These are phyloP conservation scores for Hirtodrosophila cameraria DNA, from an alignment of 2,888 invertebrate species.

Conservation along the genomic window DNA sequence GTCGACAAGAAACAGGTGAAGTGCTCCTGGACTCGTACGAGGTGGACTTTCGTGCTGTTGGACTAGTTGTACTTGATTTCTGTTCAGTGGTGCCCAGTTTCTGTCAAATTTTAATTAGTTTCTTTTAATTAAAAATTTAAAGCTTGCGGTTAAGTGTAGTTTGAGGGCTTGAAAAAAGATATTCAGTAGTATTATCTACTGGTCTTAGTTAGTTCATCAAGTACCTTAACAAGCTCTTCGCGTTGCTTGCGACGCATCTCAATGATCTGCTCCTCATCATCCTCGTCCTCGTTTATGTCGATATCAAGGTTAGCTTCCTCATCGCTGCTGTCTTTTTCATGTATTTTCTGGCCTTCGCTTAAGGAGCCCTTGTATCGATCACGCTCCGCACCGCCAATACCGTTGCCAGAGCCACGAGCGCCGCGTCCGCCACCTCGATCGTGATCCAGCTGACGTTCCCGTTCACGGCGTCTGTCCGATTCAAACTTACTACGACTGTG, in stretches of 20 bases:
- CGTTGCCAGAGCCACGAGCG: slow-evolving; percentile 78
- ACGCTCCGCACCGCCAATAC: slow-evolving; percentile 66
- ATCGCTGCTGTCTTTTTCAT: slow-evolving; percentile 87
- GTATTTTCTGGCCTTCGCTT: slow-evolving; percentile 91
- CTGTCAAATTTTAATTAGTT: slow-evolving; percentile 31
- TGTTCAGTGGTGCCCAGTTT: slow-evolving; percentile 64
- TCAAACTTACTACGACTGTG: slow-evolving; percentile 84
- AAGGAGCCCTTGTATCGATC: slow-evolving; percentile 89
- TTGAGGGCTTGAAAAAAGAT: too few relatives aligned
- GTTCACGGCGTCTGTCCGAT: slow-evolving; percentile 82
- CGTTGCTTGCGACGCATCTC: slow-evolving; percentile 93
- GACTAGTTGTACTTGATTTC: slow-evolving; percentile 46
- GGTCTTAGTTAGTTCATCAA: too few relatives aligned
- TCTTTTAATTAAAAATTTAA: too few relatives aligned
- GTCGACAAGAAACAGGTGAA: slow-evolving; percentile 50
- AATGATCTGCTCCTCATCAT: slow-evolving; percentile 97
- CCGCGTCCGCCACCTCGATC: slow-evolving; percentile 82
- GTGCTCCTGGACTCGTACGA: slow-evolving; percentile 64
- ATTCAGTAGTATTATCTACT: too few relatives aligned
- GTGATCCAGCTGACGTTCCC: slow-evolving; percentile 82
- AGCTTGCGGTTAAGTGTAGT: too few relatives aligned
- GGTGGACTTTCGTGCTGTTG: slow-evolving; percentile 56
- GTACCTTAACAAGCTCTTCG: slow-evolving; percentile 93
- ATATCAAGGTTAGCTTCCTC: slow-evolving; percentile 90
- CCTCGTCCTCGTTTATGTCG: slow-evolving; percentile 94